These are phyloP conservation scores for Ataeniobius toweri DNA, from an alignment of 2,797 vertebrate species.

Conservation along the genomic window DNA sequence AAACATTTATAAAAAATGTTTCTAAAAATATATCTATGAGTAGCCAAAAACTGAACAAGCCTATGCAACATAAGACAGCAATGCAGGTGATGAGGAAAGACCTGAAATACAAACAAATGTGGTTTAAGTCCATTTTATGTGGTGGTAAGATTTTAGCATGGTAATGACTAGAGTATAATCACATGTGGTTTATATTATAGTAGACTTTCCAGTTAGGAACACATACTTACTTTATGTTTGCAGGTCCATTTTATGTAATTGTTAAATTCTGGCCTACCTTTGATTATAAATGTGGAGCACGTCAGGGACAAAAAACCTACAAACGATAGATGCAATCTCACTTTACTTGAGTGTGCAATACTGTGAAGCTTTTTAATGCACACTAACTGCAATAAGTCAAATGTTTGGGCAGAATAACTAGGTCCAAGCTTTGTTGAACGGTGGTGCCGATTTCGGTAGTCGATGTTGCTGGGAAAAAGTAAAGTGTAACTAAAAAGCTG, in stretches of 20 bases:
- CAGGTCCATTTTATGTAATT: not conserved
- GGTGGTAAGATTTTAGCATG: not conserved
- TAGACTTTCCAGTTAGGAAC: not conserved
- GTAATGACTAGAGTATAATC: not conserved
- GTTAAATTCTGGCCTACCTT: not conserved
- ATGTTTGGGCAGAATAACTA: conserved; percentile 25
- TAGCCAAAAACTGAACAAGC: too few species aligned
- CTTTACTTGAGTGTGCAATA: not conserved
- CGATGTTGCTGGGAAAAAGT: conserved; percentile 18
- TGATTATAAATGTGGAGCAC: not conserved
- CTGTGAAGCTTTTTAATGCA: conserved; percentile 14
- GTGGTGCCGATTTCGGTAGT: conserved; percentile 7
- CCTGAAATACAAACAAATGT: not conserved
- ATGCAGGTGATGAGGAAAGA: not conserved
- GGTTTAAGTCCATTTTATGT: not conserved
- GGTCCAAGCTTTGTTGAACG: conserved; percentile 3
- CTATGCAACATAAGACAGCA: not conserved
- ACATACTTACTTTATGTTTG: not conserved
- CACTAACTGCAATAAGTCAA: not conserved
- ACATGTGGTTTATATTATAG: too few species aligned
- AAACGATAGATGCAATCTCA: not conserved
- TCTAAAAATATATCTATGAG: not conserved
- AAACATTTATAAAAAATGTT: not conserved
- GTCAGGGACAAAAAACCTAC: not conserved
- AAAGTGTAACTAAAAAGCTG: conserved; percentile 33